These are phyloP conservation scores for Onychorhynchus coronatus DNA, from an alignment of 2,113 vertebrate genomes.

Conservation along the genomic window DNA sequence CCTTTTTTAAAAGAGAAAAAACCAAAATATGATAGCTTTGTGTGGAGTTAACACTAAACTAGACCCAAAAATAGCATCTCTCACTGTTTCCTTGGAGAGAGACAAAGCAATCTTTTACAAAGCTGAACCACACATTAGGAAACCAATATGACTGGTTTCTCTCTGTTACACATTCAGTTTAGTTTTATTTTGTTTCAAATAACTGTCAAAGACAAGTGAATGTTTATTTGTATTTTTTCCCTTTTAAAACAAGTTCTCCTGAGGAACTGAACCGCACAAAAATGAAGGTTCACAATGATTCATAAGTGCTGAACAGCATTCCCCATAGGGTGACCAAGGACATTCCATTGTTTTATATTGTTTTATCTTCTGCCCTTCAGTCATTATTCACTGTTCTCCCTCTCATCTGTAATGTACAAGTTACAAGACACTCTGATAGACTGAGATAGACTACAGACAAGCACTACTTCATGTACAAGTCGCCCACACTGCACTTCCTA, in stretches of 20 bases:
- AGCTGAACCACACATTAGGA: not conserved
- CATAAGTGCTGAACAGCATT: not conserved
- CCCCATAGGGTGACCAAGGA: not conserved
- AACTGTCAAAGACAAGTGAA: slow-evolving; percentile 31
- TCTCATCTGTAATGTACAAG: not conserved
- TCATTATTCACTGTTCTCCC: slow-evolving; percentile 5
- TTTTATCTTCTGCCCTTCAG: not conserved
- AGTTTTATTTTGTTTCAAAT: not conserved
- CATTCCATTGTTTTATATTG: not conserved
- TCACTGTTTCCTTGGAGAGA: slow-evolving; percentile 16
- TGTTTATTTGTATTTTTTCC: slow-evolving; percentile 32
- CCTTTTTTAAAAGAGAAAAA: slow-evolving; percentile 36
- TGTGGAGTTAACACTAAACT: slow-evolving; percentile 41
- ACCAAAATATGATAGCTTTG: not conserved
- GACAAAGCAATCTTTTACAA: slow-evolving; percentile 16
- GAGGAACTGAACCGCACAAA: not conserved
- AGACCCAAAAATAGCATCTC: slow-evolving; percentile 43
- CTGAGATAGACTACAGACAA: not conserved
- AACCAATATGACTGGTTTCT: slow-evolving; percentile 15
- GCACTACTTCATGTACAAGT: not conserved
- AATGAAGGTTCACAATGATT: slow-evolving; percentile 9
- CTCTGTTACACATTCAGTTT: not conserved
- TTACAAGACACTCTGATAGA: not conserved
- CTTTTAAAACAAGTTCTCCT: not conserved
- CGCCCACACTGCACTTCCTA: not conserved